Base-by-base conservation (phyloP, 2,888 invertebrate genomes). In the Scotopteryx bipunctaria region DNA sequence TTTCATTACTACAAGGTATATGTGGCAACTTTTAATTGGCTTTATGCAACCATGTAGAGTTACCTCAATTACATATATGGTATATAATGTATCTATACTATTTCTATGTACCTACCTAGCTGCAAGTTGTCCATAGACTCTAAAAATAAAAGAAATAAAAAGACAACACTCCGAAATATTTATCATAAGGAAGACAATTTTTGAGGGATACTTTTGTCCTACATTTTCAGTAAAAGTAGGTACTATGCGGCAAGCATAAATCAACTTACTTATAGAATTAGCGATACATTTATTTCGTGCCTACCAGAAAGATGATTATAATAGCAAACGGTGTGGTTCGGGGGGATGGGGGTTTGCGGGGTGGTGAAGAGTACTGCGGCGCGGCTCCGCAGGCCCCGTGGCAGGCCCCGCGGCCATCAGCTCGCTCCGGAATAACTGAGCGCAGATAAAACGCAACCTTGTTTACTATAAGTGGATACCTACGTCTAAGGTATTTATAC, bases 261-360 rank as follows among this genome's bases (percentile, higher is more conserved):
- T 36, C 36, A 19, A 17, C 8, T 45, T n/a, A n/a, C n/a, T 13
- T 41, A 33, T 37, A 16, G 35, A 51, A 61, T 55, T 59, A 51
- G 55, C 54, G 60, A 67, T 63, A 60, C 65, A 67, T 76, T 73
- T 71, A 73, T 71, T 70, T 67, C 64, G 62, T 74, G 72, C 69
- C 69, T 66, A 61, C 65, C 63, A 72, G 71, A 67, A 69, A 67
- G 69, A 72, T 80, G 73, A 78, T 79, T 79, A 78, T 77, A 74
- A 72, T 66, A 70, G 71, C 66, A 63, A 67, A 29, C 15, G 31
- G 15, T 29, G 63, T 53, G 50, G 46, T 60, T 60, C 63, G 62
- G 54, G 48, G 36, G 53, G 42, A 2, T 9, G 63, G 41, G 58
- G 46, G 53, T n/a, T 61, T 51, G 50, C 36, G 51, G 41, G 63